These are phyloP conservation scores for Pollachius pollachius DNA, from an alignment of 2,113 vertebrate genomes.

Conservation along the genomic window DNA sequence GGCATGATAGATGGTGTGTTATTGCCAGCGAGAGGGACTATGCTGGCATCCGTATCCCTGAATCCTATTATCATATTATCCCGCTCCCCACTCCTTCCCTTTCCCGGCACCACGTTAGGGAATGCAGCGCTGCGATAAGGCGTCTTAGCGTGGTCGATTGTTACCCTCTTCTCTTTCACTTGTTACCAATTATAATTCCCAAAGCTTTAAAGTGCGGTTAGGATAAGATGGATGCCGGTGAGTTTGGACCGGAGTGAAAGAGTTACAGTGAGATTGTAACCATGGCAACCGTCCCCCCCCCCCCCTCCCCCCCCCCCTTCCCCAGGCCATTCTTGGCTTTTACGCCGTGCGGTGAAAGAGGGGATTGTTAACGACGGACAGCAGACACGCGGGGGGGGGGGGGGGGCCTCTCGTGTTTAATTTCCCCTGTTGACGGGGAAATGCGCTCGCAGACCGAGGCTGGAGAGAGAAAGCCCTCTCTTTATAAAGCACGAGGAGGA, in stretches of 20 bases:
- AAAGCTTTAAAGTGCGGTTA: slow-evolving; percentile 6
- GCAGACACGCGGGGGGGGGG: slow-evolving; percentile 35
- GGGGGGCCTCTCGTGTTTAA: slow-evolving; percentile 33
- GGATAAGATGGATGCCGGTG: background rate
- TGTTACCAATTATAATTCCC: background rate
- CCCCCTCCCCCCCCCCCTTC: slow-evolving; percentile 4
- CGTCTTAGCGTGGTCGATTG: background rate
- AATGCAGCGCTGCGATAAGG: slow-evolving; percentile 16
- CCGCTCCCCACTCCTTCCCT: slow-evolving; percentile 23
- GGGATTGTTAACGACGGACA: slow-evolving; percentile 25
- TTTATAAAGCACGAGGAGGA: background rate
- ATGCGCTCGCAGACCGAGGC: slow-evolving; percentile 25
- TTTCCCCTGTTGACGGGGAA: slow-evolving; percentile 29
- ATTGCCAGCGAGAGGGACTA: slow-evolving; percentile 35
- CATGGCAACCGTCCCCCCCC: slow-evolving; percentile 18
- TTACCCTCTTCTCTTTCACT: background rate
- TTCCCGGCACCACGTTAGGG: slow-evolving; percentile 32
- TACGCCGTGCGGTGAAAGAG: slow-evolving; percentile 38
- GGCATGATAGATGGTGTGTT: slow-evolving; percentile 39
- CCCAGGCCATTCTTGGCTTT: slow-evolving; percentile 20
- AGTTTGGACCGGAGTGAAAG: slow-evolving; percentile 11
- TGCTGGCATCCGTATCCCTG: slow-evolving; percentile 15
- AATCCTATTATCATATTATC: slow-evolving; percentile 31
- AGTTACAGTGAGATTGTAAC: slow-evolving; percentile 30
- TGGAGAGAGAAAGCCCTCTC: slow-evolving; percentile 27